Percentiles rank a stretch among this genome's conserved stretches.
Evolutionary conservation across 2,797 vertebrate genomes (phyloP).

Genomic region (Pterois miles): DNA sequence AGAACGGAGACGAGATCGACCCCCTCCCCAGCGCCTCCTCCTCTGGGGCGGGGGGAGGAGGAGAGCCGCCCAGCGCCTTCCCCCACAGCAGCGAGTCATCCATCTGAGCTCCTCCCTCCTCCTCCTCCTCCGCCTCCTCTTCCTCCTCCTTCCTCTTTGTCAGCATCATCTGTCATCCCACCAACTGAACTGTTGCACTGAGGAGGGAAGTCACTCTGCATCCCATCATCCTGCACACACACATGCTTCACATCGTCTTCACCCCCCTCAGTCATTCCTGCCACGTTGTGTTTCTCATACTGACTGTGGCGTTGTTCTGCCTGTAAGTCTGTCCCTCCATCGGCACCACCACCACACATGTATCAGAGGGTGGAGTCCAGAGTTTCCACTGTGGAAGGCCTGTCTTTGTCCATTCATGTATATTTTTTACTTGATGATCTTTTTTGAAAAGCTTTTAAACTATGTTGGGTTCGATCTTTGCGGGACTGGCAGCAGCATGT

Average conservation of each 20-base stretch:
- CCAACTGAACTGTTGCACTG: conserved; percentile 49
- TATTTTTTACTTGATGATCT: conserved; percentile 48
- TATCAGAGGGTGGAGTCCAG: conserved; percentile 53
- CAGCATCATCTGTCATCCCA: conserved; percentile 53
- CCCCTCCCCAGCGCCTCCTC: conserved; percentile 50
- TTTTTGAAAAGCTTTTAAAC: conserved; percentile 51
- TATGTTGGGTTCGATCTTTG: conserved; percentile 38
- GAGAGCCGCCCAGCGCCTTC: conserved; percentile 76
- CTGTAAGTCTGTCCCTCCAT: conserved; percentile 65
- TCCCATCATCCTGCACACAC: conserved; percentile 44
- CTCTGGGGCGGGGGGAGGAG: conserved; percentile 53
- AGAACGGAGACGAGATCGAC: conserved; percentile 74
- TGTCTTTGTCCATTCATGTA: conserved; percentile 48
- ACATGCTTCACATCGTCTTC: conserved; percentile 26
- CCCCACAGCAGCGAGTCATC: conserved; percentile 84
- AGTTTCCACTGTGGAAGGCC: conserved; percentile 47
- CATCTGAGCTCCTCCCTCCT: conserved; percentile 79
- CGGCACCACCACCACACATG: conserved; percentile 12
- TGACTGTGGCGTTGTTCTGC: conserved; percentile 69
- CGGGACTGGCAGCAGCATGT: conserved; percentile 67
- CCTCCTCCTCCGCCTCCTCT: background rate
- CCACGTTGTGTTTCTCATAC: conserved; percentile 58
- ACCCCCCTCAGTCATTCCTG: conserved; percentile 37
- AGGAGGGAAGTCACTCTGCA: conserved; percentile 54
- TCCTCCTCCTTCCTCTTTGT: conserved; percentile 22